phyloP scores from a whole-genome alignment of 2,888 invertebrate genomes.

The Noctuana brunneofusca region DNA sequence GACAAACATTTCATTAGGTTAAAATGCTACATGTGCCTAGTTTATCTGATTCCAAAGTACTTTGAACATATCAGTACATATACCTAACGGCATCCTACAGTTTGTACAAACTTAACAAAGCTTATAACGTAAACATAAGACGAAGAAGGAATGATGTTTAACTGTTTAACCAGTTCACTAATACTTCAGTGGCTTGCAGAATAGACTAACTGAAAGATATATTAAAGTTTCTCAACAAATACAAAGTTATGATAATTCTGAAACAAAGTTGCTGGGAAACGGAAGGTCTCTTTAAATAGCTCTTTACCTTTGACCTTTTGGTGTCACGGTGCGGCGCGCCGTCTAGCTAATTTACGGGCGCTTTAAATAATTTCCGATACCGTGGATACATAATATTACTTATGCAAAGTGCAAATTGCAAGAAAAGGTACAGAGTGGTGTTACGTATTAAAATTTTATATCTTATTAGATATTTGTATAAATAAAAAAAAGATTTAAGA shows the following conservation, averaged over 20 bases:
- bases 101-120: too few relatives aligned
- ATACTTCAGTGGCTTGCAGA: not conserved
- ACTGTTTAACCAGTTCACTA: not conserved
- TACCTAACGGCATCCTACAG: too few relatives aligned
- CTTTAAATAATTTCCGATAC: conserved; percentile 26
- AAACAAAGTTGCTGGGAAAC: conserved; percentile 9
- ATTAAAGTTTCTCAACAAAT: conserved; percentile 1
- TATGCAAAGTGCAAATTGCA: too few relatives aligned
- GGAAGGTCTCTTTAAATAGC: conserved; percentile 27
- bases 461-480: too few relatives aligned
- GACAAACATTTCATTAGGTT: too few relatives aligned
- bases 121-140: too few relatives aligned
- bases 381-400: not conserved
- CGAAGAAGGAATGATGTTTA: not conserved
- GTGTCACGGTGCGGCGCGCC: not conserved
- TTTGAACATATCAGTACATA: too few relatives aligned
- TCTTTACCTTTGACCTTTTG: conserved; percentile 20
- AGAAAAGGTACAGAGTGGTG: not conserved
- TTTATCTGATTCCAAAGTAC: too few relatives aligned
- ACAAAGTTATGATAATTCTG: conserved; percentile 1
- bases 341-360: conserved; percentile 17
- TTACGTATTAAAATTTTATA: too few relatives aligned
- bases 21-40: too few relatives aligned
- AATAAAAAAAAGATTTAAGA: too few relatives aligned
- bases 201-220: not conserved